Evolutionary conservation across 2,113 vertebrate species (phyloP).

Genomic region (Excalfactoria chinensis): DNA sequence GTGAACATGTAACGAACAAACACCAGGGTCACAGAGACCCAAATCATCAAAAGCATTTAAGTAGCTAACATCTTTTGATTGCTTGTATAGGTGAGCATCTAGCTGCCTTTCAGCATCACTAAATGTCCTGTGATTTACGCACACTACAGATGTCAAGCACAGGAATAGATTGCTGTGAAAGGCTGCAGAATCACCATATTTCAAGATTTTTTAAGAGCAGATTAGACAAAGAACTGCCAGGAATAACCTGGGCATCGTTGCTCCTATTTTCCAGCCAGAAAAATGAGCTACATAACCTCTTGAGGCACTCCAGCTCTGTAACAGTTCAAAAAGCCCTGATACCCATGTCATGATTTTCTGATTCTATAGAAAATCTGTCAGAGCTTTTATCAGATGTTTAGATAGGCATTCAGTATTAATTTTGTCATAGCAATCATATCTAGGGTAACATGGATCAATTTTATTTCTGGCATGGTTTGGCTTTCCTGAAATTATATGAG

Average conservation of each 20-base stretch:
- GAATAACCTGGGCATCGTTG: not conserved
- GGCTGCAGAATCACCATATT: not conserved
- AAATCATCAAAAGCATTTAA: not conserved
- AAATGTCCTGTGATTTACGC: not conserved
- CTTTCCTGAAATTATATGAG: constrained; percentile 3
- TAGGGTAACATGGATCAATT: constrained; percentile 9
- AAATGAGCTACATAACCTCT: not conserved
- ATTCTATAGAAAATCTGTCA: not conserved
- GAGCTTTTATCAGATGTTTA: not conserved
- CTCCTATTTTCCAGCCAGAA: not conserved
- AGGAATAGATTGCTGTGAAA: not conserved
- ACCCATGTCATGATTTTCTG: not conserved
- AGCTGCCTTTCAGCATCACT: not conserved
- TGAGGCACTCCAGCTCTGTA: not conserved
- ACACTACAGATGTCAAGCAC: not conserved
- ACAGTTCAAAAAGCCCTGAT: not conserved
- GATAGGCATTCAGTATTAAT: not conserved
- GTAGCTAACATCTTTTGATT: not conserved
- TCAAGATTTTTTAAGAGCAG: not conserved
- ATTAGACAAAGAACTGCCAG: not conserved
- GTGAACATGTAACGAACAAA: not conserved
- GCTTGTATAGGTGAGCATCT: not conserved
- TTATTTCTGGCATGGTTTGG: constrained; percentile 1
- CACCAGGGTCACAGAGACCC: not conserved
- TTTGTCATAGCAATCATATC: constrained; percentile 41